A percentile compares a stretch with the other conserved stretches of the same genome.
These are phyloP conservation scores for Fragum sueziense DNA, from an alignment of 2,888 invertebrate genomes.

Conservation along the genomic window DNA sequence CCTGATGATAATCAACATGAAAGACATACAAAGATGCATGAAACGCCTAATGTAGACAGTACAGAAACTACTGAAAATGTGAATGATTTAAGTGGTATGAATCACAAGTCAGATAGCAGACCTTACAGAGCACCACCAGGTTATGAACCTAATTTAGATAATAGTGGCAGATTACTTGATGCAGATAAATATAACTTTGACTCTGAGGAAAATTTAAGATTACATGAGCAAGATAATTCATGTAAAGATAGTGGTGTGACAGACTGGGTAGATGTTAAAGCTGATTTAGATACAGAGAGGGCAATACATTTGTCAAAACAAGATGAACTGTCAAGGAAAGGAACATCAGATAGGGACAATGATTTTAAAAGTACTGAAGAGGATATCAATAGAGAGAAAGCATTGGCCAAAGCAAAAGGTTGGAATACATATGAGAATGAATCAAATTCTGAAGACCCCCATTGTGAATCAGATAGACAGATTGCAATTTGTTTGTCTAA, in stretches of 20 bases:
- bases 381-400: neutral
- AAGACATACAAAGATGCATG: too few species aligned
- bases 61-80: neutral
- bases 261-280: neutral
- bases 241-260: neutral
- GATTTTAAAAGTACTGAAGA: neutral
- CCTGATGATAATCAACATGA: too few species aligned
- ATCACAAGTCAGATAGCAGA: neutral
- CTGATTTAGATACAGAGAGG: neutral
- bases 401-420: neutral
- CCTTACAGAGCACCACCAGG: neutral
- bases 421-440: constrained; percentile 11
- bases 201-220: too few species aligned
- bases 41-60: neutral
- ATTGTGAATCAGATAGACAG: too few species aligned
- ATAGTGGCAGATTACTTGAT: too few species aligned
- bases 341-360: neutral
- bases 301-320: neutral
- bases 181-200: too few species aligned
- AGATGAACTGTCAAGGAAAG: neutral
- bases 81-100: too few species aligned
- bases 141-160: too few species aligned
- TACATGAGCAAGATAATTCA: too few species aligned
- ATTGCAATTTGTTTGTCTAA: too few species aligned
- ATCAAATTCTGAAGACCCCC: too few species aligned